These are phyloP conservation scores for Platycheirus rosarum DNA, from an alignment of 2,888 invertebrate species.

Conservation along the genomic window DNA sequence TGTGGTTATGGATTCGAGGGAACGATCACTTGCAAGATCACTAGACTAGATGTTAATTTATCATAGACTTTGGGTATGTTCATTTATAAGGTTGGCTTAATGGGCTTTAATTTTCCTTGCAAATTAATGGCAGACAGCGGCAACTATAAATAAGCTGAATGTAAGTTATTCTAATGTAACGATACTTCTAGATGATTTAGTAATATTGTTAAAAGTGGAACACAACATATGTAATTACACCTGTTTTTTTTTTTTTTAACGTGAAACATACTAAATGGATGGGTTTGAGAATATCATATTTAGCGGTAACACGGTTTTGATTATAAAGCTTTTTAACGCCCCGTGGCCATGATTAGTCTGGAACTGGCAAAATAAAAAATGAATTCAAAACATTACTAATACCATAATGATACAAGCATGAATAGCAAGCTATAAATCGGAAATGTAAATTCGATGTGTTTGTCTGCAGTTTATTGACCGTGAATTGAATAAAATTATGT, in stretches of 20 bases:
- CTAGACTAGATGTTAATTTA: slow-evolving; percentile 27
- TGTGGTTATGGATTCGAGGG: slow-evolving; percentile 15
- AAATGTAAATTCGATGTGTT: not conserved
- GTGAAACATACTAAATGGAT: not conserved
- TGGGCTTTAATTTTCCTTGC: slow-evolving; percentile 14
- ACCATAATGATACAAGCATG: not conserved
- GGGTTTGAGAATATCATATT: not conserved
- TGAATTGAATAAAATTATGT: too few species aligned
- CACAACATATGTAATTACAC: not conserved
- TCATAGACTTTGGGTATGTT: not conserved
- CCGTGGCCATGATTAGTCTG: too few species aligned
- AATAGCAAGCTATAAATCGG: not conserved
- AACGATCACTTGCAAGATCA: slow-evolving; percentile 39
- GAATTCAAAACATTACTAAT: not conserved
- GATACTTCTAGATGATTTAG: slow-evolving; percentile 10
- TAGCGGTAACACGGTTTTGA: not conserved
- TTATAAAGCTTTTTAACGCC: not conserved
- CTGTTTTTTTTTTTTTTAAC: not conserved
- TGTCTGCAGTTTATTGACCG: not conserved
- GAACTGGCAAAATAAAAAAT: not conserved
- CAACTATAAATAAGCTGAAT: too few species aligned
- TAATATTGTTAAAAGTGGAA: not conserved
- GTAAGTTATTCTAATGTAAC: not conserved
- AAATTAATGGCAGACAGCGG: not conserved
- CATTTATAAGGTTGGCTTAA: slow-evolving; percentile 18